Conservation (phyloP, 2,113 vertebrate species). For the Menidia beryllina region DNA sequence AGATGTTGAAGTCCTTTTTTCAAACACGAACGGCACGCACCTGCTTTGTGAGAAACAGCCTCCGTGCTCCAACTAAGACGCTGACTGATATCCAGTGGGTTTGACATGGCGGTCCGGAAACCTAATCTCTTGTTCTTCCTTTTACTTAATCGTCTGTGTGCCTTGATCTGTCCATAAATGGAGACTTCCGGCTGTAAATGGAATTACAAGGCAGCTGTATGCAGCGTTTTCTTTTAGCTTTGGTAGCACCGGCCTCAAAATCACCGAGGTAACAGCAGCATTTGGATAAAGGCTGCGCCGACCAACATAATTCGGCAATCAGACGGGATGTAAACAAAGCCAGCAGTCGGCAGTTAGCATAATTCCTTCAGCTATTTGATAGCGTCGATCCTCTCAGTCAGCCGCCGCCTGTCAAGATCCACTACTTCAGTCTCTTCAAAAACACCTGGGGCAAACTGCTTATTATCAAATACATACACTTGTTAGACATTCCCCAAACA, state of each 20-base stretch:
- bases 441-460: not conserved
- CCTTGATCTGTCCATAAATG: not conserved
- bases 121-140: not conserved
- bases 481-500: not conserved
- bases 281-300: not conserved
- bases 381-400: not conserved
- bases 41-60: slow-evolving; percentile 7
- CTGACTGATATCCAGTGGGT: not conserved
- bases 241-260: not conserved
- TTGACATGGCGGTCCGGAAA: not conserved
- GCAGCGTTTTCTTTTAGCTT: not conserved
- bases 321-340: not conserved
- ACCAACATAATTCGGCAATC: not conserved
- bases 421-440: not conserved
- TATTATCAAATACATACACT: not conserved
- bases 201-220: not conserved
- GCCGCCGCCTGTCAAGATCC: not conserved
- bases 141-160: not conserved
- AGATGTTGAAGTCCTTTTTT: slow-evolving; percentile 20
- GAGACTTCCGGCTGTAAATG: not conserved
- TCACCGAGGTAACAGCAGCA: not conserved
- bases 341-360: not conserved
- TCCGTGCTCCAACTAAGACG: not conserved
- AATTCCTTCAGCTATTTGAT: slow-evolving; percentile 3
- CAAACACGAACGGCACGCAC: not conserved